Percentiles rank a stretch among this genome's conserved stretches.
These are phyloP conservation scores for Agrochola circellaris DNA, from an alignment of 2,888 invertebrate species.

Conservation along the genomic window DNA sequence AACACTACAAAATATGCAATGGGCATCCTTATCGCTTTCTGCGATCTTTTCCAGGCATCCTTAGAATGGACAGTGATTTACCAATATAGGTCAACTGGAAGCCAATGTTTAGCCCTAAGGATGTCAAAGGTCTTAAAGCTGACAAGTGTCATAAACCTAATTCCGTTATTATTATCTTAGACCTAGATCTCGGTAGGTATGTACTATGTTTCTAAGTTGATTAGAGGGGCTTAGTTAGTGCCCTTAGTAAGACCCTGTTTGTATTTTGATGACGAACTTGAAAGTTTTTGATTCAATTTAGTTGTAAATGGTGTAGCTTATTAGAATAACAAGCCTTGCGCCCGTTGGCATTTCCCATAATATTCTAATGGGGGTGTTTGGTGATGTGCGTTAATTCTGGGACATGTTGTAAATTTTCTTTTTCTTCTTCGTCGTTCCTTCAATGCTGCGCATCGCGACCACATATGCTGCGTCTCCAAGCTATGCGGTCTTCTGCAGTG, in stretches of 20 bases:
- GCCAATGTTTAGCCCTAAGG: constrained; percentile 12
- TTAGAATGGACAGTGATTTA: no score
- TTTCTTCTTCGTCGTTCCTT: no score
- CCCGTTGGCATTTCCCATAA: no score
- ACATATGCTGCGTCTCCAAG: no score
- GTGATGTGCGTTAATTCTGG: no score
- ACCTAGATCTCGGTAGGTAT: constrained; percentile 6
- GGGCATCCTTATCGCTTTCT: no score
- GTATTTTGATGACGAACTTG: constrained; percentile 26
- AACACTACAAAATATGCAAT: no score
- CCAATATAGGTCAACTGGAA: constrained; percentile 4
- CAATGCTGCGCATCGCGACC: no score
- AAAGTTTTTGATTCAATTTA: constrained; percentile 54
- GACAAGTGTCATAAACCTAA: constrained; percentile 19
- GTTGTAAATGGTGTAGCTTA: constrained; percentile 21
- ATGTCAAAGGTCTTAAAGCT: constrained; percentile 22
- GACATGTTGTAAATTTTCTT: no score
- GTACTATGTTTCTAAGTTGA: constrained; percentile 55
- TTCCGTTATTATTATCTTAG: constrained; percentile 14
- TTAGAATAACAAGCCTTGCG: not conserved
- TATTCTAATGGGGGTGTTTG: no score
- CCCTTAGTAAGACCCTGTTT: constrained; percentile 30
- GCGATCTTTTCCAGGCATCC: no score
- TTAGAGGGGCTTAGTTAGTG: constrained; percentile 47
- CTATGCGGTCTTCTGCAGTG: no score